Conservation (phyloP, 2,113 vertebrate species). For the Odontesthes bonariensis region DNA sequence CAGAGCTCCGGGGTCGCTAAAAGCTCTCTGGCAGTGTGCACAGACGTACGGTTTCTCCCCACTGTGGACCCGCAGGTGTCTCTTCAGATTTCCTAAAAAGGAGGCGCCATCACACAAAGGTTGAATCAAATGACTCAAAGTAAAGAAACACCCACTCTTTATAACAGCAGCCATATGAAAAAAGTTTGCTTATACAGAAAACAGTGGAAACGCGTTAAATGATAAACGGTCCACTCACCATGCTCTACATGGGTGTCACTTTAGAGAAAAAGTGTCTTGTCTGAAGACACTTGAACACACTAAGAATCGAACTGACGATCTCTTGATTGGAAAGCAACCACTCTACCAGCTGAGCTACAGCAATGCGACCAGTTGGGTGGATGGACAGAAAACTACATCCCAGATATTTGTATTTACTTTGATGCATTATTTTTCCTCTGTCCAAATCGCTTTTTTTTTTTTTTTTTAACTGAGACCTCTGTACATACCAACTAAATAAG, state of each 20-base stretch:
- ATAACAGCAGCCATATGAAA: no score
- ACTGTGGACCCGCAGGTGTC: constrained; percentile 96
- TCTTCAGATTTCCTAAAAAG: constrained; percentile 92
- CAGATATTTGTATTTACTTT: neutral
- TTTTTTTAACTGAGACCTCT: neutral
- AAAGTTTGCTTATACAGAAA: no score
- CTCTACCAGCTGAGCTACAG: no score
- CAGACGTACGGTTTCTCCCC: constrained; percentile 97
- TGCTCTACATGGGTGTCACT: no score
- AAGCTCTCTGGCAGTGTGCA: constrained; percentile 93
- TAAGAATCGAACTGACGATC: no score
- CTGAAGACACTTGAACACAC: no score
- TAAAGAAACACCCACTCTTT: neutral
- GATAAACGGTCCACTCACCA: no score
- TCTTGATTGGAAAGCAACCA: no score
- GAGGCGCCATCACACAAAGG: neutral
- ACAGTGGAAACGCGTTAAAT: no score
- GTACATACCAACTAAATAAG: neutral
- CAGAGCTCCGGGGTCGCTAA: constrained; percentile 92
- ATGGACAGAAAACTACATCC: neutral
- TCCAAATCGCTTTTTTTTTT: neutral
- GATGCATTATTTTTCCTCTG: neutral
- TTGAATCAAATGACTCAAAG: constrained; percentile 6
- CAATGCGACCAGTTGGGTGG: no score
- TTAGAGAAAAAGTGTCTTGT: no score